Evolutionary conservation across 1,140 invertebrate species (phyloP).

Genomic region (Palaemon carinicauda): DNA sequence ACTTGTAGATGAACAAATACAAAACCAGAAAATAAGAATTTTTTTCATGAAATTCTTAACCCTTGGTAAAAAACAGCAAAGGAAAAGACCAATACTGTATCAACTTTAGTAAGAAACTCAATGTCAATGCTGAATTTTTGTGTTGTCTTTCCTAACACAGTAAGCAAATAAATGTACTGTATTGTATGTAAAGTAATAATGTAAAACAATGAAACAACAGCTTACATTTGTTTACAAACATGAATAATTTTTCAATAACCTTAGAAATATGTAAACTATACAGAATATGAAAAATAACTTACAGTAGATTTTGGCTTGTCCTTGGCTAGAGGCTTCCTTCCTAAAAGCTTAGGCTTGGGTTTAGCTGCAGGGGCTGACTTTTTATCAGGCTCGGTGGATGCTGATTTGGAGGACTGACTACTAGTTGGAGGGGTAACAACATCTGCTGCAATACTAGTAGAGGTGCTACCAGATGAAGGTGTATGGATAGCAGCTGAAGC

Average conservation of each 20-base stretch:
- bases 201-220: too few relatives aligned
- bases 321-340: constrained; percentile 53
- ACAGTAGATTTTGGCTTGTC: constrained; percentile 50
- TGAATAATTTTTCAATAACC: not conserved
- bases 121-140: too few relatives aligned
- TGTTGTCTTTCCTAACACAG: too few relatives aligned
- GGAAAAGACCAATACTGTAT: too few relatives aligned
- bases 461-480: not conserved
- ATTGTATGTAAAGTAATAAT: too few relatives aligned
- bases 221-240: too few relatives aligned
- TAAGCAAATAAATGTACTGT: not conserved
- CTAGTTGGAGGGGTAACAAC: not conserved
- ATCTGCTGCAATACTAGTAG: not conserved
- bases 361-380: not conserved
- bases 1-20: too few relatives aligned
- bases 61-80: too few relatives aligned
- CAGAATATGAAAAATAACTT: constrained; percentile 10
- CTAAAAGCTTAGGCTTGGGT: constrained; percentile 44
- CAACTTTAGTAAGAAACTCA: too few relatives aligned
- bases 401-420: not conserved
- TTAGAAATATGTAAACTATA: not conserved
- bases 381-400: not conserved
- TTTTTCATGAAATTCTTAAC: too few relatives aligned
- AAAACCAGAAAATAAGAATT: too few relatives aligned
- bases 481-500: not conserved